Evolutionary conservation across 2,797 vertebrate species (phyloP), one percentile per base, ranked within the genome.

Genomic region (Hydrocynus forskahlii): DNA sequence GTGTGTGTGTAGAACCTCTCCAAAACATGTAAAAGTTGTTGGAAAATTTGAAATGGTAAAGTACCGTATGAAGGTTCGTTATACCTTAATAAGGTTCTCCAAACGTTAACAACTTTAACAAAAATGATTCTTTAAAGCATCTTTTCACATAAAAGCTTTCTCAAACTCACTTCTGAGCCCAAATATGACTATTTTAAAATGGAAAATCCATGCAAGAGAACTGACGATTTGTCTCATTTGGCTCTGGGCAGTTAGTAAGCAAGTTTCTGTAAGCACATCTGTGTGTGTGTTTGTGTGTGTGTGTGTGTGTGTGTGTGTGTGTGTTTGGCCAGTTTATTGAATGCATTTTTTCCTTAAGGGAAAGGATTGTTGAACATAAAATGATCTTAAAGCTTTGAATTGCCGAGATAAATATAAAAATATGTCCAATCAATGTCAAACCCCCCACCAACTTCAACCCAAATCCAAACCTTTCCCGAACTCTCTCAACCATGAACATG

Each of bases 291-390:
- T 2, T 35, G 35, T 35, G 35, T 43, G 4, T 50, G 8, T 25
- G 45, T 25, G 10, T 21, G 68, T 0, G 45, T 13, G 16, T 68
- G 64, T 17, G 10, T 52, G 6, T 70, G 68, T 52, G 23, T 45
- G 9, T 45, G 63, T 40, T n/a, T n/a, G n/a, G n/a, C 9, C 66
- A 68, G 66, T 23, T 23, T 23, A 69, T 69, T 50, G n/a, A 68
- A 68, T 17, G 48, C 13, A 6, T 71, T 71, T 71, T 5, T 50
- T 71, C 50, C 16, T 48, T 17, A 35, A 71, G 68, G 48, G 14
- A 8, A 68, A 8, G 68, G 13, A 23, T 52, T 50, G 52, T 71
- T 71, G 52, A 71, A 52, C 21, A 71, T 19, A 4, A 48, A 48
- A 2, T 23, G 43, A 68, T 68, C 66, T 68, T 68, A 45, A 68